Conservation (phyloP, 2,113 vertebrate species). For the Gavia stellata region DNA sequence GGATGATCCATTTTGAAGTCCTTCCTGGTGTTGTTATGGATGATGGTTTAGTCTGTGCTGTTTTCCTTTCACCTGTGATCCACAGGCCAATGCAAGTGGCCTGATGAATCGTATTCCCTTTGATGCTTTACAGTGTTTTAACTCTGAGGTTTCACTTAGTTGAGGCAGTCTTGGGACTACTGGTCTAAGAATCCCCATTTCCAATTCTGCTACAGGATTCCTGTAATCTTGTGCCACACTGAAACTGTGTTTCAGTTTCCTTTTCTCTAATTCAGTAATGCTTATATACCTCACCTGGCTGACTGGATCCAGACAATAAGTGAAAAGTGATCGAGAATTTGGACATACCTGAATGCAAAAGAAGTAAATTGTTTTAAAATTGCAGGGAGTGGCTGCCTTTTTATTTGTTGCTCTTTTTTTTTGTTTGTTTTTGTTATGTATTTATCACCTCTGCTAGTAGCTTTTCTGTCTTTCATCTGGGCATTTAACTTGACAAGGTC, state of each 20-base stretch:
- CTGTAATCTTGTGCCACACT: neutral
- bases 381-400: neutral
- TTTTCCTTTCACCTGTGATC: neutral
- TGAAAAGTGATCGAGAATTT: neutral
- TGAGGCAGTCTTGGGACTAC: neutral
- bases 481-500: neutral
- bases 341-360: neutral
- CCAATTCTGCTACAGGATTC: neutral
- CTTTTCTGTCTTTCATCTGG: neutral
- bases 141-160: neutral
- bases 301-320: neutral
- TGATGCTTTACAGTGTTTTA: neutral
- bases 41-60: neutral
- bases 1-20: constrained; percentile 10
- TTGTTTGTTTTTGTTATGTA: neutral
- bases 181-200: neutral
- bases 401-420: neutral
- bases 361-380: neutral
- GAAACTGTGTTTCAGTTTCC: neutral
- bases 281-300: neutral
- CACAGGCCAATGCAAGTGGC: neutral
- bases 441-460: neutral
- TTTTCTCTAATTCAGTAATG: neutral
- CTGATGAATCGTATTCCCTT: neutral
- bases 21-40: neutral